Evolutionary conservation across 2,797 vertebrate species (phyloP), one percentile per base, ranked within the genome.

Genomic region (Acipenser transmontanus): DNA sequence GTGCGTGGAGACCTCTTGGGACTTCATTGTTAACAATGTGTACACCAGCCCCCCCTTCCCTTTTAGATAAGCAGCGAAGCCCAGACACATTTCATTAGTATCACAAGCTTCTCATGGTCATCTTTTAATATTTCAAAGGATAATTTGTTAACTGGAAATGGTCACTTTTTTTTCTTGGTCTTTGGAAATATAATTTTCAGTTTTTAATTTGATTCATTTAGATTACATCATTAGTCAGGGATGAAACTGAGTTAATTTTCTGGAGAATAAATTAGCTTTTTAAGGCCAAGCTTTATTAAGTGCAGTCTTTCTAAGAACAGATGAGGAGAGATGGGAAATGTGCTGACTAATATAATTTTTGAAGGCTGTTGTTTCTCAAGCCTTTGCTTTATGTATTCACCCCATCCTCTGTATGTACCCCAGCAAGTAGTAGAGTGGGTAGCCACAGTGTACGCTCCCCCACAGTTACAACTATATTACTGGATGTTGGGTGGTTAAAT

Each of bases 171-270:
- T 85, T 90, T 85, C 92, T 93, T 93, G 89, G 87, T 91, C 94
- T 97, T 98, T 97, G 92, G 94, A 96, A 97, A 98, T 98, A 98
- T 98, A 97, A 98, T 99, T 98, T 98, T 96, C 93, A 95, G 94
- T 95, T 98, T 98, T 98, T 98, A 98, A 98, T 99, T 98, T 98
- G 95, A 97, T 97, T 97, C 95, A 95, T 98, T 98, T 98, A 95
- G 94, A 98, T 98, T 95, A 97, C 96, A 98, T 97, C 95, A 97
- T 99, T 99, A 97, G 98, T 99, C 95, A 97, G 93, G 86, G 91
- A 91, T 93, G 93, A 94, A 92, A 93, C 90, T 90, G 93, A 95
- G 94, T 98, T 98, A 96, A 98, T 99, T 98, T 97, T 96, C 92
- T 93, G 93, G 93, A 93, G 97, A 98, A 97, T 98, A 97, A 95